These are phyloP conservation scores for Bombylius major DNA, from an alignment of 2,888 invertebrate genomes.

Conservation along the genomic window DNA sequence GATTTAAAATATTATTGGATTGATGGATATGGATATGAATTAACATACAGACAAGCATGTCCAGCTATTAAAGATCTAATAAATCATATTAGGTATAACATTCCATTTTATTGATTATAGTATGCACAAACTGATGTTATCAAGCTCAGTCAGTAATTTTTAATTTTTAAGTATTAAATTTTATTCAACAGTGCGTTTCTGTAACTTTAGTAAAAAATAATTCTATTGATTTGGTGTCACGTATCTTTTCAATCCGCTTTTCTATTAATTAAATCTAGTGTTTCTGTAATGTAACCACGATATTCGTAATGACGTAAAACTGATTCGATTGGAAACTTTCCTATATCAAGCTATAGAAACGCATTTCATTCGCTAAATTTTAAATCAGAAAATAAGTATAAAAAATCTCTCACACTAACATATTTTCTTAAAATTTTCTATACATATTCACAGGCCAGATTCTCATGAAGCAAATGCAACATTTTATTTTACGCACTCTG, in stretches of 20 bases:
- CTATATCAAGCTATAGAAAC: too few species aligned
- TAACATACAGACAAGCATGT: slow-evolving; percentile 66
- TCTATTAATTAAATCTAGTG: too few species aligned
- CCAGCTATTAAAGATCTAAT: slow-evolving; percentile 58
- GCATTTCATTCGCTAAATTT: too few species aligned
- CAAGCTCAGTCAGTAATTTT: background rate
- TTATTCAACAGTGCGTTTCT: background rate
- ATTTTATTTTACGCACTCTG: slow-evolving; percentile 72
- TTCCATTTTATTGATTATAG: slow-evolving; percentile 13
- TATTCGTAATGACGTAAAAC: too few species aligned
- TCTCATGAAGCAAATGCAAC: slow-evolving; percentile 39
- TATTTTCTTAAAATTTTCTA: too few species aligned
- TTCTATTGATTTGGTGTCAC: too few species aligned
- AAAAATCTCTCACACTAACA: too few species aligned
- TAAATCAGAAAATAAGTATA: too few species aligned
- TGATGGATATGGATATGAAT: slow-evolving; percentile 64
- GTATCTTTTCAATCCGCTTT: too few species aligned
- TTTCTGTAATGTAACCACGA: too few species aligned
- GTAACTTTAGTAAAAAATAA: too few species aligned
- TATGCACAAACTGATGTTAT: background rate
- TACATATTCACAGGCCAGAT: slow-evolving; percentile 16
- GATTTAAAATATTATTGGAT: slow-evolving; percentile 72
- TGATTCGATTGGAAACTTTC: too few species aligned
- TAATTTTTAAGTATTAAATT: background rate
- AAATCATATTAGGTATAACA: slow-evolving; percentile 40